phyloP scores from a whole-genome alignment of 2,888 invertebrate species.

The Eugnorisma glareosa region DNA sequence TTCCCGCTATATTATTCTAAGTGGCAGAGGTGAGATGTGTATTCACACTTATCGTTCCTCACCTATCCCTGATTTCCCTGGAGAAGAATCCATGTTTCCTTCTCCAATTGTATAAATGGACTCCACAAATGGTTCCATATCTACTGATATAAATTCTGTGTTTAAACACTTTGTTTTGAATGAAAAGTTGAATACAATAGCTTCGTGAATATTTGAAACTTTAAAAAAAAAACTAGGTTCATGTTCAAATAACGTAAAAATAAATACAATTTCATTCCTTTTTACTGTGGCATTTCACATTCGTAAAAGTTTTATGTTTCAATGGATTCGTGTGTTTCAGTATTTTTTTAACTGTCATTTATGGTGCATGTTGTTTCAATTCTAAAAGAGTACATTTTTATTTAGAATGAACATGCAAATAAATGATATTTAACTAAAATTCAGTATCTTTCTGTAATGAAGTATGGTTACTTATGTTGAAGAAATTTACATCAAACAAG shows the following conservation, averaged over 20 bases:
- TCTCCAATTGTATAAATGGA: constrained; percentile 40
- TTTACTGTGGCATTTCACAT: constrained; percentile 12
- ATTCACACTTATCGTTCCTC: constrained; percentile 30
- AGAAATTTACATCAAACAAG: constrained; percentile 9
- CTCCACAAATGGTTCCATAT: constrained; percentile 18
- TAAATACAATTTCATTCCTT: constrained; percentile 20
- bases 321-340: background rate
- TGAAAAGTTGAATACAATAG: constrained; percentile 15
- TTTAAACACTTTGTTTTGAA: background rate
- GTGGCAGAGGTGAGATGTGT: constrained; percentile 32
- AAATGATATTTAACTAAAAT: background rate
- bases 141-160: background rate
- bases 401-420: background rate
- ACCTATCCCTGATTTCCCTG: constrained; percentile 52
- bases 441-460: background rate
- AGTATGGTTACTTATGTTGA: background rate
- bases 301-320: constrained; percentile 44
- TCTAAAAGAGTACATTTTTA: background rate
- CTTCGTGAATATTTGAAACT: constrained; percentile 3
- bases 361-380: background rate
- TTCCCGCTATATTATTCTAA: constrained; percentile 24
- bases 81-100: constrained; percentile 33
- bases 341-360: background rate
- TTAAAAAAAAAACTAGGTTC: constrained; percentile 8
- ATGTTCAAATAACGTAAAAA: constrained; percentile 29